These are phyloP conservation scores for Rhagonycha lutea DNA, from an alignment of 2,888 invertebrate species.

Conservation along the genomic window DNA sequence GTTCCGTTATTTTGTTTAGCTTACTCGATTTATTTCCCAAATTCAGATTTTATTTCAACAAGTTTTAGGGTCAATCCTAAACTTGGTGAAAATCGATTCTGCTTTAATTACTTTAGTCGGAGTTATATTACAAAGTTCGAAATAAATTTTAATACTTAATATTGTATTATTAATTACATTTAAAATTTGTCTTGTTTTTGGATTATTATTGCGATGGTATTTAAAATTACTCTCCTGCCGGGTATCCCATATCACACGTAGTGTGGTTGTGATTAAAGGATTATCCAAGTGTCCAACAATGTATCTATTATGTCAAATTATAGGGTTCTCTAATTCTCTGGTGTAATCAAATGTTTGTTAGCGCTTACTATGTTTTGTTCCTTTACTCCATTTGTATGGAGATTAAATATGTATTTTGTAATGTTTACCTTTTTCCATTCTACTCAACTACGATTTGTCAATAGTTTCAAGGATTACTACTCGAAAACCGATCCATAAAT, in stretches of 20 bases:
- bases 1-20: background rate
- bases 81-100: background rate
- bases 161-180: background rate
- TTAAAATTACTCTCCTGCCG: background rate
- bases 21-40: background rate
- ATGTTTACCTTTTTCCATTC: background rate
- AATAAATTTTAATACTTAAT: background rate
- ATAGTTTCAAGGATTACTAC: background rate
- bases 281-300: slow-evolving; percentile 24
- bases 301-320: slow-evolving; percentile 9
- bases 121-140: background rate
- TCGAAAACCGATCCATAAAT: background rate
- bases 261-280: slow-evolving; percentile 19
- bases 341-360: background rate
- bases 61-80: background rate
- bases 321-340: slow-evolving; percentile 11
- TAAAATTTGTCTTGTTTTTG: background rate
- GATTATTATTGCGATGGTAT: background rate
- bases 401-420: background rate
- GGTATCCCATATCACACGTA: slow-evolving; percentile 13
- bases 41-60: background rate
- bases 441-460: background rate
- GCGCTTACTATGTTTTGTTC: background rate
- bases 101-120: background rate
- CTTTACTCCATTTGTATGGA: background rate